Evolutionary conservation across 2,888 invertebrate genomes (phyloP), one percentile per base, ranked within the genome.

Genomic region (Gnatocerus cornutus): DNA sequence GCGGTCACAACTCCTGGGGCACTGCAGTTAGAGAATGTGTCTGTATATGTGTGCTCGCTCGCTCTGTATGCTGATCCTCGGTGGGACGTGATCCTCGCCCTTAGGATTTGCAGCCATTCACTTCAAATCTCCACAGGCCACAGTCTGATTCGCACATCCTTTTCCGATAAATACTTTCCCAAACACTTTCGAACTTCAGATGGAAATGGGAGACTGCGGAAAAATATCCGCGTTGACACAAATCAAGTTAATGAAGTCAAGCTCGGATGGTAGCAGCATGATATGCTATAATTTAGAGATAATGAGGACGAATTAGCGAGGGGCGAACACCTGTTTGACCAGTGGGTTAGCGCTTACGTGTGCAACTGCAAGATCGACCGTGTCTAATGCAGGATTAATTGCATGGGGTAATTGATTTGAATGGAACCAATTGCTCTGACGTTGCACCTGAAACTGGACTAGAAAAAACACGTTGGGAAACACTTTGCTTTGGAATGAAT

Each of bases 1-100:
- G 83, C 80, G 83, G 83, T 84, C 76, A 73, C 69, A 71, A 72
- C 73, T 80, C 78, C 79, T 77, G 77, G 76, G 78, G 78, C 78
- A 74, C 65, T 72, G 69, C 71, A 68, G 69, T 69, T 69, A 52
- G 55, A 55, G 46, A 43, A 66, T 62, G 56, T 55, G 52, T 10
- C 52, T 41, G 53, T 43, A 39, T 16, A 16, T 27, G 50, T 62
- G 63, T 66, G 61, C 45, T 37, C 59, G 61, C 58, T 53, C 61
- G 52, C 48, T 66, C 59, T 66, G 52, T 71, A 62, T 58, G 70
- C 52, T 71, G 71, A 71, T 71, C 71, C 70, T 46, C 50, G 45
- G 53, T 65, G 66, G 70, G 62, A 70, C 62, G 69, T 65, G 69
- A 69, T 64, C 65, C 70, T 66, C 65, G 66, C 67, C 56, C 63